Evolutionary conservation across 1,140 invertebrate genomes (phyloP), one percentile per base, ranked within the genome.

Genomic region (Macrotrachela quadricornifera): DNA sequence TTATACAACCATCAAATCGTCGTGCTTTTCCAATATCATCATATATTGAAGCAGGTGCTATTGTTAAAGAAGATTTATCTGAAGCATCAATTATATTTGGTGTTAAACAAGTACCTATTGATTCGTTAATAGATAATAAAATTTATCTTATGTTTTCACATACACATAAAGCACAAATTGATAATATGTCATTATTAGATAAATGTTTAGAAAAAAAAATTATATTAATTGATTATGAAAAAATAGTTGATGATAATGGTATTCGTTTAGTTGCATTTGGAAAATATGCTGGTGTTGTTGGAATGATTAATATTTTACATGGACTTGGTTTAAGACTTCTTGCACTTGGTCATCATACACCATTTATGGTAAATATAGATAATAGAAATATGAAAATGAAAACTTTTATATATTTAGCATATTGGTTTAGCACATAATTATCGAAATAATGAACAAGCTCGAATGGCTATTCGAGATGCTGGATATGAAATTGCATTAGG

Each of bases 61-160:
- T 80, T 0, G 76, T 96, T 18, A 83, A 90, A 65, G 94, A 99
- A 68, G 92, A 99, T 62, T 86, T 99, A 36, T 85, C 80, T 58
- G 85, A 94, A 61, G 88, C 91, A 0, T 81, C 79, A 6, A 79
- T 97, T 0, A 91, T 97, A 49, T 85, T 96, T 60, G 92, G 91
- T 0, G 91, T 99, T 0, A 99, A 97, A 63, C 85, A 94, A 73
- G 85, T 91, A 1, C 91, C 92, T 0, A 78, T 94, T 11, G 94
- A 97, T 65, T 74, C 80, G 0, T 70, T 99, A 0, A 79, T 95
- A 51, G 85, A 88, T 0, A 81, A 92, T 59, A 94, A 92, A 67
- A 96, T 91, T 0, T 97, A 96, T 62, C 92, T 86, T 58, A 86
- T 96, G 66, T 99, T 97, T 66, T 97, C 91, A 1, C 94, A 99